Evolutionary conservation across 2,113 vertebrate species (phyloP).

Genomic region (Cynocephalus volans): DNA sequence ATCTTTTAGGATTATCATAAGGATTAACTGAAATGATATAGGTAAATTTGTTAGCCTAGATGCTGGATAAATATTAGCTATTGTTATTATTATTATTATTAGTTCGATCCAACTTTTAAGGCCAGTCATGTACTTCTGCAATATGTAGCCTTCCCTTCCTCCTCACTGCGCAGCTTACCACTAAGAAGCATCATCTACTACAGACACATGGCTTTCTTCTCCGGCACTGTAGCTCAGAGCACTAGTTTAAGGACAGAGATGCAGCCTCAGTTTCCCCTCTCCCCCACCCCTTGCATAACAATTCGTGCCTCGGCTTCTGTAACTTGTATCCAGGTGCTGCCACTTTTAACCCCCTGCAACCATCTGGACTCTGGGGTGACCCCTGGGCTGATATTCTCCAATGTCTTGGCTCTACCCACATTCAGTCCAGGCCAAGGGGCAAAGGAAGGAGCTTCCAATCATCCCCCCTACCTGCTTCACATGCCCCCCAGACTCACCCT

Average conservation of each 20-base stretch:
- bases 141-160: not conserved
- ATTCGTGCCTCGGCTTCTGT: not conserved
- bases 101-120: not conserved
- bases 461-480: not conserved
- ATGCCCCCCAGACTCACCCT: not conserved
- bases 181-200: not conserved
- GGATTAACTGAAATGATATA: not conserved
- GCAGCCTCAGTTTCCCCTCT: fast-evolving
- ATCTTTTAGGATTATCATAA: not conserved
- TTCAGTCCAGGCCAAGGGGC: not conserved
- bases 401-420: not conserved
- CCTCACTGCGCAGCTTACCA: not conserved
- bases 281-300: fast-evolving
- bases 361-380: too few species aligned
- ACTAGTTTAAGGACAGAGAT: not conserved
- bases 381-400: not conserved
- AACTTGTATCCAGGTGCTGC: not conserved
- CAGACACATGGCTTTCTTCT: not conserved
- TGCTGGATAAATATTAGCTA: not conserved
- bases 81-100: too few species aligned
- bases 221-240: not conserved
- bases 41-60: not conserved
- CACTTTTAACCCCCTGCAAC: not conserved
- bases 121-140: not conserved
- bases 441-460: not conserved